Percentiles rank a stretch among this genome's conserved stretches.
These are phyloP conservation scores for Scyliorhinus canicula DNA, from an alignment of 2,797 vertebrate genomes.

Conservation along the genomic window DNA sequence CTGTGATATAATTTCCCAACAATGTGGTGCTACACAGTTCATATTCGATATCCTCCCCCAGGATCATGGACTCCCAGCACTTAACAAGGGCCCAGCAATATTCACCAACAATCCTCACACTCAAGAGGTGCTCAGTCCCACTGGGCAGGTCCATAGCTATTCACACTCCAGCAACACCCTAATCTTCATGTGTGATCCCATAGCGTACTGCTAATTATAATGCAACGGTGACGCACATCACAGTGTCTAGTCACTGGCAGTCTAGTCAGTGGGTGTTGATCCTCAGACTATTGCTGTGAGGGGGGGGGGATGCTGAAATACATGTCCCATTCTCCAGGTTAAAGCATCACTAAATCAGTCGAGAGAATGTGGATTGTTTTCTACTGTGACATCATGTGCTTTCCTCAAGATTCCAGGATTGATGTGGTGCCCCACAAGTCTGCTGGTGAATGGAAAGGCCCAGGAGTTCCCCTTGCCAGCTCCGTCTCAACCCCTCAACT, in stretches of 20 bases:
- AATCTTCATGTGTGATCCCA: neutral
- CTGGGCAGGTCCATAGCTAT: neutral
- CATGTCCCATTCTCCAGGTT: neutral
- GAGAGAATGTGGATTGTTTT: neutral
- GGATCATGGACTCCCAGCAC: neutral
- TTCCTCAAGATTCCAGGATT: slow-evolving; percentile 56
- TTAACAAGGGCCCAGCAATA: neutral
- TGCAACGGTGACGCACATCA: neutral
- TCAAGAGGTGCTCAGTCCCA: neutral
- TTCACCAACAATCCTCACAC: neutral
- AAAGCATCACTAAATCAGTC: neutral
- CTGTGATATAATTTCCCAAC: neutral
- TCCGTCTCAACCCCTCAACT: slow-evolving; percentile 34
- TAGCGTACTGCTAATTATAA: neutral
- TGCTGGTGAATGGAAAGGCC: slow-evolving; percentile 62
- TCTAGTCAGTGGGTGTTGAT: neutral
- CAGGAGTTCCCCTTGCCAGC: slow-evolving; percentile 57
- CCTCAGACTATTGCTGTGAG: neutral
- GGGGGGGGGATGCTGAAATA: too few relatives aligned
- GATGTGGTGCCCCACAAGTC: slow-evolving; percentile 68
- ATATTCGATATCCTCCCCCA: neutral
- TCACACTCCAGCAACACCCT: neutral
- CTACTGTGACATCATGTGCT: neutral
- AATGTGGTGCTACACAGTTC: neutral
- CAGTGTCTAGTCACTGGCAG: neutral